phyloP scores from a whole-genome alignment of 2,888 invertebrate genomes.

The Melanchra persicariae region DNA sequence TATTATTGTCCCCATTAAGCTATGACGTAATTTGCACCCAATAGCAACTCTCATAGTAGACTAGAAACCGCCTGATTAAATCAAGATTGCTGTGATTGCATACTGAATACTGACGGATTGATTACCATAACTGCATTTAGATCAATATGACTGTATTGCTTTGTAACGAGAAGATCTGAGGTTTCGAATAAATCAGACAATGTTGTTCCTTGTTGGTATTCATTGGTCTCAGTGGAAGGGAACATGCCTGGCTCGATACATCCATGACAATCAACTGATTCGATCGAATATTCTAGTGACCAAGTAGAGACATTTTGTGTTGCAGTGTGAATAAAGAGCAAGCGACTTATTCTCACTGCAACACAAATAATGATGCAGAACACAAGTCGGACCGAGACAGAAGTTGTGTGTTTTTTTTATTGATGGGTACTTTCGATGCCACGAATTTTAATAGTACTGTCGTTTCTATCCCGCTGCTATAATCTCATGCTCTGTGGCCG shows the following conservation, averaged over 20 bases:
- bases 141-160: constrained; percentile 36
- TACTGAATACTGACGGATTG: constrained; percentile 44
- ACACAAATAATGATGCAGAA: not conserved
- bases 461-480: not conserved
- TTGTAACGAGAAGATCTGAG: constrained; percentile 9
- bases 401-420: not conserved
- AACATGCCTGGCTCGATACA: not conserved
- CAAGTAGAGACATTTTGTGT: too few species aligned
- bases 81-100: constrained; percentile 32
- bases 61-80: constrained; percentile 34
- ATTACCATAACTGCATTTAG: constrained; percentile 51
- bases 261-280: not conserved
- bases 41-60: not conserved
- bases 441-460: too few species aligned
- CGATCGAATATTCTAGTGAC: not conserved
- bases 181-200: constrained; percentile 15
- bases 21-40: constrained; percentile 19
- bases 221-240: constrained; percentile 5
- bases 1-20: not conserved
- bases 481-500: too few species aligned
- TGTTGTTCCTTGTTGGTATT: constrained; percentile 1
- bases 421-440: not conserved
- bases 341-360: not conserved
- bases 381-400: not conserved
- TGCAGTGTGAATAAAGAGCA: too few species aligned